Base-by-base conservation (phyloP, 2,888 invertebrate genomes). In the Ectropis crepuscularia region DNA sequence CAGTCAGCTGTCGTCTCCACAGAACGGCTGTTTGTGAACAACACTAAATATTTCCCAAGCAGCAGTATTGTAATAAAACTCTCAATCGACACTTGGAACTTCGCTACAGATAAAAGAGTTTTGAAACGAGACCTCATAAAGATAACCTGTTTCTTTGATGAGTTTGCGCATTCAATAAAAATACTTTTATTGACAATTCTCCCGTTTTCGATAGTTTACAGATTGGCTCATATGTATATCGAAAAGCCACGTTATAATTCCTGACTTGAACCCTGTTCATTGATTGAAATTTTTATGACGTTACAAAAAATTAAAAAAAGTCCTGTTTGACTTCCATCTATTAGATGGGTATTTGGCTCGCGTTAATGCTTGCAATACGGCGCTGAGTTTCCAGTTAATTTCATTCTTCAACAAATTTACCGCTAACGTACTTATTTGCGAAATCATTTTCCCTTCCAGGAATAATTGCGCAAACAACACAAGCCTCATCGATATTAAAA, bases 71-170 rank as follows among this genome's bases (percentile, higher is more conserved):
- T 48, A 55, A 55, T 71, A 70, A 71, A 67, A 67, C 61, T 54
- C 58, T 61, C 60, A 69, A 73, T 69, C 67, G 67, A 65, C 68
- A 67, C 69, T 73, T 65, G 68, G 62, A 71, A 73, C 70, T 73
- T 73, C 61, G 62, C 59, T 58, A 68, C 63, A 67, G 63, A 64
- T 70, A 68, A 67, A 67, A 69, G 58, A 65, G 69, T 67, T 70
- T 65, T 49, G 41, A 51, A 68, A 66, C 63, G 59, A 65, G 58
- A 61, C 66, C 64, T 72, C 66, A 64, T 57, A 47, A 64, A 61
- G 63, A 67, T 68, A 63, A 65, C 69, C 61, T 66, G 63, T 66
- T 67, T 68, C 63, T 61, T 6, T 42, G 67, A 65, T 61, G 65
- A 59, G 57, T 65, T 53, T 43, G 59, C 54, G 62, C 36, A 8